These are phyloP conservation scores for Lethocerus indicus DNA, from an alignment of 1,140 invertebrate genomes.

Conservation along the genomic window DNA sequence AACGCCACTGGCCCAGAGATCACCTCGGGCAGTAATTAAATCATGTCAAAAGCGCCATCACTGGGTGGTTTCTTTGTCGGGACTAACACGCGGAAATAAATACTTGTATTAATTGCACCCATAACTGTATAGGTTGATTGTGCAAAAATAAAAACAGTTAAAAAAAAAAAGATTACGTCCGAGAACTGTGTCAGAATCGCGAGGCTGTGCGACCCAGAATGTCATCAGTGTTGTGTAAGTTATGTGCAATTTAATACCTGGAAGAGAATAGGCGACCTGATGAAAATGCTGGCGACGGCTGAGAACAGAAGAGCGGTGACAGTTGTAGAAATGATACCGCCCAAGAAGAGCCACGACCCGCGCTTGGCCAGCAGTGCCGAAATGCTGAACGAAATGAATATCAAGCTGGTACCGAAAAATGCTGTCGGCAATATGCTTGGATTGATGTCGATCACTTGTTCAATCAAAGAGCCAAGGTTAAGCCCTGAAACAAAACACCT, in stretches of 20 bases:
- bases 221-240: too few species aligned
- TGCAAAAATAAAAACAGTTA: too few species aligned
- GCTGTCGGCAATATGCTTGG: conserved; percentile 79
- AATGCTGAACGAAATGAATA: conserved; percentile 83
- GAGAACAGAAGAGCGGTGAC: conserved; percentile 36
- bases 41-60: too few species aligned
- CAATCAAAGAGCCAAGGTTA: conserved; percentile 62
- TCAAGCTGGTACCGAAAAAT: conserved; percentile 63
- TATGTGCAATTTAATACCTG: conserved; percentile 37
- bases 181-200: too few species aligned
- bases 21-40: too few species aligned
- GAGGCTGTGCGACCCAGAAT: too few species aligned
- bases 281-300: conserved; percentile 1
- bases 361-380: conserved; percentile 67
- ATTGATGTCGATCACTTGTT: conserved; percentile 56
- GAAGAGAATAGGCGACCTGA: conserved; percentile 46
- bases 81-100: too few species aligned
- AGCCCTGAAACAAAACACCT: conserved; percentile 42
- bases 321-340: conserved; percentile 62
- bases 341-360: conserved; percentile 73
- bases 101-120: too few species aligned
- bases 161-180: too few species aligned
- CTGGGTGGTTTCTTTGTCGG: too few species aligned
- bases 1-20: too few species aligned
- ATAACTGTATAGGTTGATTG: too few species aligned